Evolutionary conservation across 2,888 invertebrate genomes (phyloP).

Genomic region (Lasioglossum villosulum): DNA sequence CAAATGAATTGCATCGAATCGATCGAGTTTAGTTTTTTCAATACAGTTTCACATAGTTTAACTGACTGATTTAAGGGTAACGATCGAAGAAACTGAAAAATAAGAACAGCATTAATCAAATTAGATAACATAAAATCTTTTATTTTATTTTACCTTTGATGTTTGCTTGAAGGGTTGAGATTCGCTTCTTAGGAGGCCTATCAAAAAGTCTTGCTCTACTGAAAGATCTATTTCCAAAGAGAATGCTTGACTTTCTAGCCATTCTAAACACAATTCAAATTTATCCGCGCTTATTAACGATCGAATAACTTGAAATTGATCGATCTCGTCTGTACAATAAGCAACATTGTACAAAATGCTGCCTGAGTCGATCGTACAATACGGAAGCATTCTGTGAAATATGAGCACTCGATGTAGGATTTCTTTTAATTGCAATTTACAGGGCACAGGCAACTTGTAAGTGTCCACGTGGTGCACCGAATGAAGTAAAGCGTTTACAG

Average conservation of each 20-base stretch:
- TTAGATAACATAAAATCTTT: not conserved
- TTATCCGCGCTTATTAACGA: constrained; percentile 86
- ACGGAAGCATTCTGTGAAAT: constrained; percentile 80
- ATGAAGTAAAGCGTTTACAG: constrained; percentile 77
- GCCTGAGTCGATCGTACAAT: constrained; percentile 68
- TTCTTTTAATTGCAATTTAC: constrained; percentile 75
- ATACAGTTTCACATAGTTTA: constrained; percentile 88
- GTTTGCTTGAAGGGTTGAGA: constrained; percentile 77
- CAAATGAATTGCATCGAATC: constrained; percentile 88
- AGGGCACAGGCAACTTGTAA: constrained; percentile 75
- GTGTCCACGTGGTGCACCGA: constrained; percentile 74
- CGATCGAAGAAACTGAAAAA: constrained; percentile 86
- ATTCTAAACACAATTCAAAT: constrained; percentile 89
- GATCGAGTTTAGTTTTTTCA: constrained; percentile 88
- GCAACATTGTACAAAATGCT: constrained; percentile 78
- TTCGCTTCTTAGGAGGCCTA: constrained; percentile 86
- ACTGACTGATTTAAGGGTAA: constrained; percentile 87
- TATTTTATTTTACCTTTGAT: constrained; percentile 71
- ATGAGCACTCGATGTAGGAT: constrained; percentile 78
- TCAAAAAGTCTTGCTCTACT: constrained; percentile 86
- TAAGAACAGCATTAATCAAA: not conserved
- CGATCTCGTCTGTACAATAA: constrained; percentile 82
- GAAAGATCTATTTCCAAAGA: constrained; percentile 86
- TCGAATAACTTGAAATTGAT: constrained; percentile 86
- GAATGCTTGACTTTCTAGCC: constrained; percentile 88